A percentile compares a stretch with the other conserved stretches of the same genome.
These are phyloP conservation scores for Pseudorhombus dupliciocellatus DNA, from an alignment of 2,113 vertebrate species.

Conservation along the genomic window DNA sequence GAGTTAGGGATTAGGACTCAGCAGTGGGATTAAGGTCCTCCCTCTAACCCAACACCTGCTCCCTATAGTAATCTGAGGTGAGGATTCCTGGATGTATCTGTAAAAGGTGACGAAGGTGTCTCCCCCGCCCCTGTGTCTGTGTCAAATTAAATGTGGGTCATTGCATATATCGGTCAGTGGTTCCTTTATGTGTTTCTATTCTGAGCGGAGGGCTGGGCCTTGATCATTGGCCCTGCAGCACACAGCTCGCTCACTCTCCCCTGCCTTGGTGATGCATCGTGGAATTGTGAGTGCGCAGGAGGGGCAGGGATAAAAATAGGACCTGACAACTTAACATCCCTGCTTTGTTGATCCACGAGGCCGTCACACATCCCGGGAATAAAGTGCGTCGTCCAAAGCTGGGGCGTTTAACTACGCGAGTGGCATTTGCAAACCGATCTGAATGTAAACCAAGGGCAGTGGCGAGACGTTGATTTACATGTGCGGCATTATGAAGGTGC, in stretches of 20 bases:
- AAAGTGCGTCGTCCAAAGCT: neutral
- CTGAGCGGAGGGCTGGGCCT: slow-evolving; percentile 50
- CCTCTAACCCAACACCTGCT: neutral
- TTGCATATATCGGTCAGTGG: slow-evolving; percentile 73
- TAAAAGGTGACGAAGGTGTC: slow-evolving; percentile 34
- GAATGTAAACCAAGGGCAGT: slow-evolving; percentile 45
- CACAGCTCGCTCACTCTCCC: slow-evolving; percentile 11
- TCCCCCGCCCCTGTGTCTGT: slow-evolving; percentile 42
- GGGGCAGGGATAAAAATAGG: slow-evolving; percentile 46
- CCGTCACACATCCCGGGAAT: slow-evolving; percentile 1
- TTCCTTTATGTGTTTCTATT: slow-evolving; percentile 69
- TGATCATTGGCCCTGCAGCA: slow-evolving; percentile 38
- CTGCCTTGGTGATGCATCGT: slow-evolving; percentile 26
- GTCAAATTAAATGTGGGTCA: slow-evolving; percentile 72
- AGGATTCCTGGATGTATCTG: slow-evolving; percentile 5
- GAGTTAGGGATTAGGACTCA: too few species aligned
- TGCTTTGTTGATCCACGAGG: neutral
- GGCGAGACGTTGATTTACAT: slow-evolving; percentile 51
- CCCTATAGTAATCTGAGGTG: slow-evolving; percentile 9
- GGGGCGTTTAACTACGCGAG: neutral
- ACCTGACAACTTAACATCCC: slow-evolving; percentile 8
- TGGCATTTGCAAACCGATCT: slow-evolving; percentile 53
- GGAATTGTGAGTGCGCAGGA: neutral
- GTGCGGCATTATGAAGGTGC: slow-evolving; percentile 6
- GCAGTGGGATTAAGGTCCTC: neutral